Conservation (phyloP, 2,888 invertebrate species). For the Carterocephalus palaemon region DNA sequence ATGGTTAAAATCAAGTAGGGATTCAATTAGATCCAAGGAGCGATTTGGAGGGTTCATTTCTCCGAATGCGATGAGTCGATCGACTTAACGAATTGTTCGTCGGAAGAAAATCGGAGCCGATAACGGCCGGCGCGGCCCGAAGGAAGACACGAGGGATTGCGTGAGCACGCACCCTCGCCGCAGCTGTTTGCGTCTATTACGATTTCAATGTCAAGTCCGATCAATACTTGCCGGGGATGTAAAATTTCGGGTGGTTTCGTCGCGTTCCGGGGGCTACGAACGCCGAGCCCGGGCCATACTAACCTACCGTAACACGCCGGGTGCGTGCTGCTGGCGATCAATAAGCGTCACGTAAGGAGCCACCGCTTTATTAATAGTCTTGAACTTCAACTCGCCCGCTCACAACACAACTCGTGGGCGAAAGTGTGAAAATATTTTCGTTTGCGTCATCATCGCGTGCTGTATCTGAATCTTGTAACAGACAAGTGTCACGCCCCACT, state of each 20-base stretch:
- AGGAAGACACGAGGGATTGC: conserved; percentile 46
- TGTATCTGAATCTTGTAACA: conserved; percentile 11
- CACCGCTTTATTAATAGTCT: conserved; percentile 74
- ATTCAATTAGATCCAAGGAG: conserved; percentile 27
- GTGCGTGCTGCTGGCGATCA: conserved; percentile 72
- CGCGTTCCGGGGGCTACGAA: conserved; percentile 68
- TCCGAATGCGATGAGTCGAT: conserved; percentile 19
- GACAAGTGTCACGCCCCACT: conserved; percentile 11
- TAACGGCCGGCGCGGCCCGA: conserved; percentile 26
- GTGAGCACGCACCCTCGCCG: conserved; percentile 66
- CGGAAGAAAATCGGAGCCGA: conserved; percentile 16
- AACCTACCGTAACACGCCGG: conserved; percentile 75
- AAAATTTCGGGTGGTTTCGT: conserved; percentile 74
- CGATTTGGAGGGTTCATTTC: conserved; percentile 10
- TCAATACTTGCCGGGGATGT: conserved; percentile 75
- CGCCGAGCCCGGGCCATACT: conserved; percentile 62
- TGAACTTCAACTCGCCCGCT: conserved; percentile 72
- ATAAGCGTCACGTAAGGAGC: conserved; percentile 68
- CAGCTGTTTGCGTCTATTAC: conserved; percentile 76
- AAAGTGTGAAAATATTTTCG: conserved; percentile 57
- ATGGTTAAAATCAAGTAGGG: conserved; percentile 26
- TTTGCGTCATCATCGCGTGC: conserved; percentile 46
- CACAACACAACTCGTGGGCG: conserved; percentile 55
- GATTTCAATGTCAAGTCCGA: conserved; percentile 79
- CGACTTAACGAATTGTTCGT: conserved; percentile 19